Evolutionary conservation across 2,888 invertebrate genomes (phyloP), one percentile per base, ranked within the genome.

Genomic region (Amblyteles armatorius): DNA sequence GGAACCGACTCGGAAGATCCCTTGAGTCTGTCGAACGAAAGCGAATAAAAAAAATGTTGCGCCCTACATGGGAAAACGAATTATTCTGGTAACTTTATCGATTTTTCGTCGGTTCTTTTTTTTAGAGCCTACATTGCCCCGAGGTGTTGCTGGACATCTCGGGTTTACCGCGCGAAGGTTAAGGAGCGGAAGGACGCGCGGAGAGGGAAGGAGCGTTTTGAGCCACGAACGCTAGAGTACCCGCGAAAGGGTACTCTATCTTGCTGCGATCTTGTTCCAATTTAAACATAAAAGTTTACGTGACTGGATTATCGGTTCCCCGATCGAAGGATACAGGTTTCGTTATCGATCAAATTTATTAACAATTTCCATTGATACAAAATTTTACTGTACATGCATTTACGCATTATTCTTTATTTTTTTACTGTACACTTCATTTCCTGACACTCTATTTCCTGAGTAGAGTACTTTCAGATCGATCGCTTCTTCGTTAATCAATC

Each of bases 361-460:
- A 77, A 77, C 80, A 84, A 57, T 68, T 50, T 68, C 57, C 60
- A 16, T 77, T 67, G 50, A 84, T 80, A 84, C 80, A 84, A 84
- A 84, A 80, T 80, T 76, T 19, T 72, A 50, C 72, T 84, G 71
- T 84, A 79, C 72, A 72, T 65, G 48, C 3, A 63, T 44, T 50
- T 55, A 22, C 71, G 71, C 55, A 29, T 71, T 55, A 65, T 65
- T 40, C 6, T 76, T 65, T 50, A 55, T 48, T 69, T 69, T 19
- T 63, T 71, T 29, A 71, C 52, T 72, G 36, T 55, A 72, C 79
- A 79, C 50, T 71, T 63, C 48, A 33, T 22, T 65, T 63, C 13
- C 60, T 13, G 29, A 16, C 48, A 67, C 57, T 72, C 29, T 16
- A 26, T 72, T 84, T 84, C 76, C 80, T 76, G 71, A 76, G 57